Base-by-base conservation (phyloP, 1,140 invertebrate genomes). In the Samia ricini region DNA sequence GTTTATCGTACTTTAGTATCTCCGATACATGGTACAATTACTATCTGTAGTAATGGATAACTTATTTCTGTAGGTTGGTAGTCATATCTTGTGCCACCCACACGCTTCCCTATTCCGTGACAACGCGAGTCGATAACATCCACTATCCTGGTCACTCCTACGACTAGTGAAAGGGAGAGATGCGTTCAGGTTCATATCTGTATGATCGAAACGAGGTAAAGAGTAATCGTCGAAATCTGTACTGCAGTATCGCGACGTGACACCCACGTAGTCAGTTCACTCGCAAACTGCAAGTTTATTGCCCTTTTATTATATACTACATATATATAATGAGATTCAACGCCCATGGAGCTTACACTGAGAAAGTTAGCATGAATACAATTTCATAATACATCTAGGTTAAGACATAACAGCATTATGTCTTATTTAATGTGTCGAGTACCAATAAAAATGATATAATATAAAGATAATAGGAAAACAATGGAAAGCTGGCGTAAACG, bases 151-250 rank as follows among this genome's bases (percentile, higher is more conserved):
- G 20, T 20, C 29, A 48, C 36, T 22, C 33, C 20, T n/a, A 42
- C 33, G 33, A 10, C 48, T 19, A 36, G 29, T 21, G 55, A 56
- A 12, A 29, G 29, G 29, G 24, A 36, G 18, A 56, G 55, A n/a
- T 18, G 33, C n/a, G n/a, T 22, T 12, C 26, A 55, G 22, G 15
- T 55, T 48, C 56, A 58, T 36, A 42, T 23, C 33, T 42, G 18
- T 21, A n/a, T 42, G 33, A 58, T 58, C 33, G 12, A 23, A 58
- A 58, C 33, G 48, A 20, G 29, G 33, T 42, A 42, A 23, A 20
- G 36, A 29, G 48, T 36, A 36, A 58, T 58, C 56, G 12, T 49
- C 56, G 33, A n/a, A 49, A 58, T 58, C 56, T 58, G 26, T 48
- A 56, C 24, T 18, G 49, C 21, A 23, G 48, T 49, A n/a, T n/a